Evolutionary conservation across 2,888 invertebrate genomes (phyloP), one percentile per base, ranked within the genome.

Genomic region (Hedychridium roseum): DNA sequence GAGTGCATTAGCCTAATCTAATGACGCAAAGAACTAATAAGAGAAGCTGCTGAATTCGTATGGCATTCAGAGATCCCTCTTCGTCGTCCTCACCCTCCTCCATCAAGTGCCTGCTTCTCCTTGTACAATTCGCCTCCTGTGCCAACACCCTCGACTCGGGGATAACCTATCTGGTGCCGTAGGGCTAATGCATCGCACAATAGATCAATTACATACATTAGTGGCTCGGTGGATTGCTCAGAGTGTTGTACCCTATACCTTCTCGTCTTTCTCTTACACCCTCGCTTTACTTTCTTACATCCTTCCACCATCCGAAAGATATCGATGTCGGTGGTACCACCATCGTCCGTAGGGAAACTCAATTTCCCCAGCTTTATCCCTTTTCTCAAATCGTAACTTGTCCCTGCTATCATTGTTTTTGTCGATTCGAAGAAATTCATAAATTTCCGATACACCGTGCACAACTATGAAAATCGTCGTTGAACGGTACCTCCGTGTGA

Each of bases 141-240:
- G 23, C 50, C 40, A 45, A 39, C 43, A 55, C 55, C 52, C 52
- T 50, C 30, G 38, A 30, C 41, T 16, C 36, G 43, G 46, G 65
- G 60, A 62, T 63, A 66, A 62, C 59, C 63, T 66, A 68, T 66
- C 65, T 57, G 54, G 54, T 55, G 63, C 62, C 54, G 62, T 65
- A 66, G 70, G 65, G 68, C 73, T 72, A 73, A 73, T 73, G 72
- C 70, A 76, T 71, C 65, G 68, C 68, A 76, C 73, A 76, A 75
- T 77, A 70, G 76, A 76, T 77, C 75, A 77, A 77, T 76, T 77
- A 77, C 75, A 70, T 70, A 71, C 73, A 74, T 77, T 73, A 73
- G 74, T 63, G 62, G 62, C 58, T 60, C 59, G 60, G 63, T 60
- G 65, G 59, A 64, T 65, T 55, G 66, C 57, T 61, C 60, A 69